Evolutionary conservation across 2,113 vertebrate genomes (phyloP).

Genomic region (Gulo gulo): DNA sequence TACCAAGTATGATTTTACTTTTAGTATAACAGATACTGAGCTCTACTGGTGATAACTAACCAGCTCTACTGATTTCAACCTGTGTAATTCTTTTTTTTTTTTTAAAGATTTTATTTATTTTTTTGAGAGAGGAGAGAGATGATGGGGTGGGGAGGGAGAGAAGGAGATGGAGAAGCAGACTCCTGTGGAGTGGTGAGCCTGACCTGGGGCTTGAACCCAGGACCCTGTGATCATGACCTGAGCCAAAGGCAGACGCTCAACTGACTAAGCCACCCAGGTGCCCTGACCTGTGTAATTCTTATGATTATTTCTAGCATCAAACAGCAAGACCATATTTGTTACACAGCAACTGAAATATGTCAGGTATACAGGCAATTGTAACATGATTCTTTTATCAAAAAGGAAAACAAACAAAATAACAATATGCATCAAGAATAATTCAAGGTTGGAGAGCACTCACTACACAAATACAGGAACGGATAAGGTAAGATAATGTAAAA

Average conservation of each 20-base stretch:
- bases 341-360: neutral
- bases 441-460: conserved; percentile 34
- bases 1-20: neutral
- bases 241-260: neutral
- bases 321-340: neutral
- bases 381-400: neutral
- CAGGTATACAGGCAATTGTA: neutral
- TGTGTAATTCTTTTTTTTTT: neutral
- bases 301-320: neutral
- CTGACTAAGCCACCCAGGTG: neutral
- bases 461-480: neutral
- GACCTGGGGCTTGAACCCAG: neutral
- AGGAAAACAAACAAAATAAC: neutral
- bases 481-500: neutral
- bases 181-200: neutral
- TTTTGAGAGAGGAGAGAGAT: neutral
- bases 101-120: neutral
- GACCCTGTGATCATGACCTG: neutral
- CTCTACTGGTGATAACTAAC: neutral
- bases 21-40: neutral
- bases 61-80: neutral
- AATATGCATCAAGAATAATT: conserved; percentile 53
- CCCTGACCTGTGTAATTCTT: neutral
- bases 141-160: neutral
- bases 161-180: too few relatives aligned